Conservation (phyloP, 2,113 vertebrate species). For the Felis catus region DNA sequence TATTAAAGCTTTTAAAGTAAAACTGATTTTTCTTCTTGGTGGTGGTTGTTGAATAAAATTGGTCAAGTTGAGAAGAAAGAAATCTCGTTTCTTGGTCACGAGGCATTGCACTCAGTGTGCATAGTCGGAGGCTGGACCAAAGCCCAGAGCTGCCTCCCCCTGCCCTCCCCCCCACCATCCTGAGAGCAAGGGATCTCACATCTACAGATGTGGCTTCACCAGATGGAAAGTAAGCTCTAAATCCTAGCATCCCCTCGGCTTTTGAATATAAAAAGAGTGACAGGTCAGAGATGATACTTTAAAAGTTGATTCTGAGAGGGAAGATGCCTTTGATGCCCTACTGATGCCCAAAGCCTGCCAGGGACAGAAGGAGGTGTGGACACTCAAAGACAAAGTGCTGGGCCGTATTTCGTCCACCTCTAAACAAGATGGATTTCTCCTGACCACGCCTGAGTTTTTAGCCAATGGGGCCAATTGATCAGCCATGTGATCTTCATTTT, state of each 20-base stretch:
- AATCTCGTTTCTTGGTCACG: background rate
- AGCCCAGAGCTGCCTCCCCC: background rate
- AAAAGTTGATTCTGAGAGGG: background rate
- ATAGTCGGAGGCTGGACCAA: rapidly evolving
- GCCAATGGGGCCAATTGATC: rapidly evolving
- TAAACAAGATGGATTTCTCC: background rate
- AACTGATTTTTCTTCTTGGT: conserved; percentile 69
- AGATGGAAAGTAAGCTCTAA: background rate
- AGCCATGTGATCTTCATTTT: background rate
- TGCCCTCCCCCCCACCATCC: rapidly evolving
- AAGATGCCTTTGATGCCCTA: rapidly evolving
- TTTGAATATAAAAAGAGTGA: background rate
- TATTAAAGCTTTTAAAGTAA: conserved; percentile 78
- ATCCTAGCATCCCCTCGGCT: background rate
- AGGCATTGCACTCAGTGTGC: rapidly evolving
- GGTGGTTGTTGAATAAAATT: conserved; percentile 59
- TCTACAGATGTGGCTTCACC: background rate
- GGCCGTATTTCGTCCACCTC: rapidly evolving
- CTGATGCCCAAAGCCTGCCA: background rate
- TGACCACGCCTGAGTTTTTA: rapidly evolving
- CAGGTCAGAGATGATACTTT: background rate
- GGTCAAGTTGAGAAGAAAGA: background rate
- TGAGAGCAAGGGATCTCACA: rapidly evolving
- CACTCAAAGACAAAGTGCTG: rapidly evolving
- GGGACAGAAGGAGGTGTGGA: no score